Base-by-base conservation (phyloP, 2,113 vertebrate genomes). In the Dipodomys stephensi region DNA sequence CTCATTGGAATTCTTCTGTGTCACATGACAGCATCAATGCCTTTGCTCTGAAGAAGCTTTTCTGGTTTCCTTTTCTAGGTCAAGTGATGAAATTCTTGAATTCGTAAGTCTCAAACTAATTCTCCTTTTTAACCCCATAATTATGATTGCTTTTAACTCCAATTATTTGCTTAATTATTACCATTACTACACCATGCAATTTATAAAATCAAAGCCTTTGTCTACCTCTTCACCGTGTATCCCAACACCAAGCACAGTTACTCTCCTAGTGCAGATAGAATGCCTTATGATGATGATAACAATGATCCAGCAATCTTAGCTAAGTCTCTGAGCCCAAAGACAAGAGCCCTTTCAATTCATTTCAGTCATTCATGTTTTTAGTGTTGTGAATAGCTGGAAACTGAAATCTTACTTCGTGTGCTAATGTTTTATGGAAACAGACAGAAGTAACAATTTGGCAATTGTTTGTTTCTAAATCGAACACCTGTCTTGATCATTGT, bases 401-500 rank as follows among this genome's bases (percentile, higher is more conserved):
- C 12, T 74, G 28, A 8, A 57, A 5, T 77, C 8, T 23, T 39
- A 3, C 53, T 87, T 53, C 79, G 94, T 78, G 10, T 88, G 62
- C 79, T 83, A 6, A n/a, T 81, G 13, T 92, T 80, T 67, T 69
- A 57, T 72, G 71, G 28, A 81, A 81, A 89, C 0, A 76, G 25
- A 67, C 4, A 74, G 6, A 83, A 64, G 12, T 20, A 53, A 32
- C 19, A 44, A 39, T 79, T 72, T 28, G 44, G 30, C 64, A 91
- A 60, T 72, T 67, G 7, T 74, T 89, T 76, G 28, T 82, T 87
- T 89, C 65, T 83, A 82, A 95, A 88, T 28, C 32, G 68, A 72
- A 87, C 49, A 89, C 60, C 46, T 95, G 72, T 78, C 30, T 64
- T 19, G 10, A 49, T 89, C 53, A 35, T 77, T 72, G 22, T 78